Evolutionary conservation across 1,140 invertebrate genomes (phyloP).

Genomic region (Achatina immaculata): DNA sequence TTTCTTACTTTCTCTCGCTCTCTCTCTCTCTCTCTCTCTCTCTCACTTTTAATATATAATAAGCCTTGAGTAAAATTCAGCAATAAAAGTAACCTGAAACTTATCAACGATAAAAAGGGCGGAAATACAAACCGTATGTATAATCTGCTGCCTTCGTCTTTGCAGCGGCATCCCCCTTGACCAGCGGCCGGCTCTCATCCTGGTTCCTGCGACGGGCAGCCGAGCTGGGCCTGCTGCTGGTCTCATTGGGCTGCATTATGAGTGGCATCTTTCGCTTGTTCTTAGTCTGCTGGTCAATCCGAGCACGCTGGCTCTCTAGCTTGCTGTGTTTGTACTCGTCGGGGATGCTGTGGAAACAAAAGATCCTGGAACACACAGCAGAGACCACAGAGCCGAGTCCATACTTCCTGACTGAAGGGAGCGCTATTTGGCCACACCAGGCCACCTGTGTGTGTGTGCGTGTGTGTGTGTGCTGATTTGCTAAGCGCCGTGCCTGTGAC

Average conservation of each 20-base stretch:
- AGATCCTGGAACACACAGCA: not conserved
- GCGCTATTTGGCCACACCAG: not conserved
- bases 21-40: no score
- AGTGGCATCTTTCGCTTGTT: constrained; percentile 43
- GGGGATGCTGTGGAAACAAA: constrained; percentile 24
- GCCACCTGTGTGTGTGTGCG: not conserved
- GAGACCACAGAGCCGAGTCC: not conserved
- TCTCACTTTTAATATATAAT: no score
- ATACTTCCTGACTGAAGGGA: not conserved
- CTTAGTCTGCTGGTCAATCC: constrained; percentile 42
- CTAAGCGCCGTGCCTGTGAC: not conserved
- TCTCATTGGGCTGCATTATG: constrained; percentile 50
- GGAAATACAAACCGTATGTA: constrained; percentile 47
- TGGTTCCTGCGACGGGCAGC: constrained; percentile 38
- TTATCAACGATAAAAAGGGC: no score
- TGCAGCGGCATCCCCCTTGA: constrained; percentile 34
- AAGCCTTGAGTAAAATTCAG: no score
- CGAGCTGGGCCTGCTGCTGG: constrained; percentile 45
- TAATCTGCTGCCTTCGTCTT: constrained; percentile 39
- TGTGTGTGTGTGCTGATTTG: not conserved
- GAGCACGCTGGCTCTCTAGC: constrained; percentile 48
- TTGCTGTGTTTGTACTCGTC: constrained; percentile 50
- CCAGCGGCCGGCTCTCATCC: constrained; percentile 49
- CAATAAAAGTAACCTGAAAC: no score
- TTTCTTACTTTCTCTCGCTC: no score